These are phyloP conservation scores for Mirounga angustirostris DNA, from an alignment of 2,113 vertebrate species.

Conservation along the genomic window DNA sequence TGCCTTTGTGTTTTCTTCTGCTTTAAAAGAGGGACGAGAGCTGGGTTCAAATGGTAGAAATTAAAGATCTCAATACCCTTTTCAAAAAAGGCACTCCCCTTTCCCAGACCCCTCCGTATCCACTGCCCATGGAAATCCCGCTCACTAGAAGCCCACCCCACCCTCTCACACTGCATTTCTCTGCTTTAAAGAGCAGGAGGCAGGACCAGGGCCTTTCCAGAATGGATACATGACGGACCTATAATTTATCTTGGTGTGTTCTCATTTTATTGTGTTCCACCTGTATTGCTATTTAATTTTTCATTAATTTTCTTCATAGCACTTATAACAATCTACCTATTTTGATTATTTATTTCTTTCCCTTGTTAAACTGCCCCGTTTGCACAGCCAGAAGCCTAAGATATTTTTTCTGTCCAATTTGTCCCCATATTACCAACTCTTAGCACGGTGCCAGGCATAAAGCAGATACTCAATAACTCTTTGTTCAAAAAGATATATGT, in stretches of 20 bases:
- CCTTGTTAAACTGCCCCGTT: neutral
- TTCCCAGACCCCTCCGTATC: neutral
- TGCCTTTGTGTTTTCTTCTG: neutral
- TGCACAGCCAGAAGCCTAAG: neutral
- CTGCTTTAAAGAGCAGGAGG: neutral
- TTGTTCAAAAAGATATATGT: neutral
- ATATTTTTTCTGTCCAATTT: neutral
- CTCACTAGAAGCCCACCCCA: too few relatives aligned
- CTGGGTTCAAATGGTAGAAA: neutral
- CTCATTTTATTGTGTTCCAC: neutral
- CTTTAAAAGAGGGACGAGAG: conserved; percentile 1
- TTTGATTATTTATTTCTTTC: conserved; percentile 14
- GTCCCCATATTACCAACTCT: neutral
- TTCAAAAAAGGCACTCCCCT: neutral
- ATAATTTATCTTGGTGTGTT: neutral
- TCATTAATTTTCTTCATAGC: neutral
- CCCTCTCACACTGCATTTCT: neutral
- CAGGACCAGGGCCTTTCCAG: neutral
- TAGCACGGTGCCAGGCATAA: neutral
- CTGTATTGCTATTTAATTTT: neutral
- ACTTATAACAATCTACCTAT: neutral
- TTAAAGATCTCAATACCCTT: neutral
- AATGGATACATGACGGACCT: neutral
- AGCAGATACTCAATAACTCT: neutral
- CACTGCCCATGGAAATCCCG: neutral